Percentiles rank a stretch among this genome's conserved stretches.
Conservation (phyloP, 2,888 invertebrate species). For the Trissolcus brochymenae region DNA sequence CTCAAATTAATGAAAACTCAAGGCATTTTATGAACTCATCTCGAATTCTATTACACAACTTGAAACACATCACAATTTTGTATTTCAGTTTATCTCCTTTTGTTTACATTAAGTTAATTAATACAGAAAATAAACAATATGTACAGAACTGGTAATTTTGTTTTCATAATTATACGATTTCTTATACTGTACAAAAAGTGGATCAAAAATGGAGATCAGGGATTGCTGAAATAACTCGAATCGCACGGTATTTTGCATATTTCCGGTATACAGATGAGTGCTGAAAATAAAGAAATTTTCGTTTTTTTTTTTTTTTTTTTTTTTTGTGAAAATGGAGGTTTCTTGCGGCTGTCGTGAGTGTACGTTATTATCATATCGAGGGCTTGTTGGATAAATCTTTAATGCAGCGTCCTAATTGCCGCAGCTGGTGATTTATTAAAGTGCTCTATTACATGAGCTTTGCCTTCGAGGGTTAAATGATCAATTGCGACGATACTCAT, state of each 20-base stretch:
- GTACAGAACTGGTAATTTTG: no score
- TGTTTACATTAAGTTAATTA: no score
- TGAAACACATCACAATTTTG: no score
- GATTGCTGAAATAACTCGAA: background rate
- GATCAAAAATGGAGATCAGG: background rate
- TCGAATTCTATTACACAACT: no score
- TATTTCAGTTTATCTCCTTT: no score
- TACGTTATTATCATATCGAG: constrained; percentile 65
- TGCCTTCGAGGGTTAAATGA: constrained; percentile 37
- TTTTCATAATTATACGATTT: no score
- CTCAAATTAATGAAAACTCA: no score
- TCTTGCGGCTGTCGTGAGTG: constrained; percentile 37
- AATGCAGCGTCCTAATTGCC: constrained; percentile 65
- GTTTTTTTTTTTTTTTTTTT: constrained; percentile 32
- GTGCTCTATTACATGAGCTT: constrained; percentile 66
- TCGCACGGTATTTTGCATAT: background rate
- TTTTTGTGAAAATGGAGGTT: constrained; percentile 28
- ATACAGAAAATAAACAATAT: no score
- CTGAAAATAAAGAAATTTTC: constrained; percentile 27
- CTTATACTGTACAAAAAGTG: no score
- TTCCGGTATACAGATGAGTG: no score
- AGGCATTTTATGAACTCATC: background rate
- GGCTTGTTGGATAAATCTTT: constrained; percentile 62
- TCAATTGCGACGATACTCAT: constrained; percentile 43
- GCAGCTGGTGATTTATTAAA: constrained; percentile 67